Evolutionary conservation across 2,113 vertebrate genomes (phyloP).

Genomic region (Sinosuthora webbiana): DNA sequence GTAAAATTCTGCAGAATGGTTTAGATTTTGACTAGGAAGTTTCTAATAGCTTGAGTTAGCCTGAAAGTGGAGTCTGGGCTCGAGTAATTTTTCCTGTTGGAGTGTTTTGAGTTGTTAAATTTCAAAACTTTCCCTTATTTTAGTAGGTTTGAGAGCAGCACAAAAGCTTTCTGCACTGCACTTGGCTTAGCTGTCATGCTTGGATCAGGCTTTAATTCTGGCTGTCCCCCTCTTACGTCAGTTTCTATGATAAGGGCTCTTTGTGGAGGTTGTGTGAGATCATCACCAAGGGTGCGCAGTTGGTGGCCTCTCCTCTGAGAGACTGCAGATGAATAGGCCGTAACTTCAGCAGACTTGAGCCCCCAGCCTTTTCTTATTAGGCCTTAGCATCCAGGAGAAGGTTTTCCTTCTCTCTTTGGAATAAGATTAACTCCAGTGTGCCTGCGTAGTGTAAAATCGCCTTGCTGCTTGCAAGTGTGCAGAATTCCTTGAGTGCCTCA

Average conservation of each 20-base stretch:
- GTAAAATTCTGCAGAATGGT: not conserved
- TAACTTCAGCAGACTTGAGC: not conserved
- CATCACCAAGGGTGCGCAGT: not conserved
- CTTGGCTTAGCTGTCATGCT: not conserved
- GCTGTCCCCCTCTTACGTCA: not conserved
- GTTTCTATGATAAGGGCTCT: not conserved
- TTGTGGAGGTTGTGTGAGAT: not conserved
- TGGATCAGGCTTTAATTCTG: not conserved
- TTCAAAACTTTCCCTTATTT: not conserved
- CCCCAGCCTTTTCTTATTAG: not conserved
- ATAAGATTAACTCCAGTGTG: not conserved
- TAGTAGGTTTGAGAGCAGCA: not conserved
- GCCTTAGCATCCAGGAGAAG: not conserved
- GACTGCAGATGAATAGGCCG: not conserved
- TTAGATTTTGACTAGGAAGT: not conserved
- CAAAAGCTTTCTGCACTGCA: not conserved
- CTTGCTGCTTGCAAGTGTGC: not conserved
- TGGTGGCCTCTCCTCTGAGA: not conserved
- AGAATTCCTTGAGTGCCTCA: not conserved
- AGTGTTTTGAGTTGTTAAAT: not conserved
- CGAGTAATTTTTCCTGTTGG: not conserved
- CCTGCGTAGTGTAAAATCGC: rapidly evolving
- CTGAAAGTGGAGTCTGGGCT: not conserved
- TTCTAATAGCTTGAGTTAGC: not conserved
- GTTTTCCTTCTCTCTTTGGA: not conserved